phyloP scores from a whole-genome alignment of 1,140 invertebrate genomes.

The Cheumatopsyche charites region DNA sequence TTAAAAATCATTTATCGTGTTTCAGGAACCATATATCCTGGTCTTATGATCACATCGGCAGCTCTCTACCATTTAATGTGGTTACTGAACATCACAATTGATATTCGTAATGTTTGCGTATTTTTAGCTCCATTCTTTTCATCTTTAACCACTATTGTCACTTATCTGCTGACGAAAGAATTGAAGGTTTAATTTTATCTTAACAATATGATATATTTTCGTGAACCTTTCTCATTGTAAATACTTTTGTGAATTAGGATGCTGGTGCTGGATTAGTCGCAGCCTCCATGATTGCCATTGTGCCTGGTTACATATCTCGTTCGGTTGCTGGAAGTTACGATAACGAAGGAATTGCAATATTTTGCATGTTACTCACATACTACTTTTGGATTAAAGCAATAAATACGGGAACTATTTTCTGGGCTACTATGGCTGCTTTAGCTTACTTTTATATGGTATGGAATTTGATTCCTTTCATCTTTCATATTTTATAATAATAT shows the following conservation, averaged over 20 bases:
- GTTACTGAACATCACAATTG: conserved; percentile 91
- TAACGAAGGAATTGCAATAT: conserved; percentile 98
- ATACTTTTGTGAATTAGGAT: conserved; percentile 65
- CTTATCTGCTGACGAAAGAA: conserved; percentile 95
- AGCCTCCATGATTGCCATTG: conserved; percentile 94
- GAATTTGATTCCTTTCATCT: background rate
- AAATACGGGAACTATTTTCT: conserved; percentile 93
- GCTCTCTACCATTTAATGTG: conserved; percentile 87
- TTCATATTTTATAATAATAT: background rate
- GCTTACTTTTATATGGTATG: conserved; percentile 98
- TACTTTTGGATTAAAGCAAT: conserved; percentile 98
- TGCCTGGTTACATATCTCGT: conserved; percentile 96
- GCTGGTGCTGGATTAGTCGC: conserved; percentile 91
- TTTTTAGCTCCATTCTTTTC: conserved; percentile 97
- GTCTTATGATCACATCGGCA: conserved; percentile 97
- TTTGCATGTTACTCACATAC: conserved; percentile 97
- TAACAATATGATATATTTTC: conserved; percentile 27
- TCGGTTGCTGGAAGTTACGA: conserved; percentile 98
- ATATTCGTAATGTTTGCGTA: conserved; percentile 97
- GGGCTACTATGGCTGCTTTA: conserved; percentile 86
- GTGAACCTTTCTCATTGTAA: conserved; percentile 4
- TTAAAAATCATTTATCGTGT: background rate
- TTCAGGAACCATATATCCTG: conserved; percentile 93
- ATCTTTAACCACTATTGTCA: conserved; percentile 93
- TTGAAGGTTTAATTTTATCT: conserved; percentile 71